A percentile compares a stretch with the other conserved stretches of the same genome.
These are phyloP conservation scores for Euleptes europaea DNA, from an alignment of 2,113 vertebrate genomes.

Conservation along the genomic window DNA sequence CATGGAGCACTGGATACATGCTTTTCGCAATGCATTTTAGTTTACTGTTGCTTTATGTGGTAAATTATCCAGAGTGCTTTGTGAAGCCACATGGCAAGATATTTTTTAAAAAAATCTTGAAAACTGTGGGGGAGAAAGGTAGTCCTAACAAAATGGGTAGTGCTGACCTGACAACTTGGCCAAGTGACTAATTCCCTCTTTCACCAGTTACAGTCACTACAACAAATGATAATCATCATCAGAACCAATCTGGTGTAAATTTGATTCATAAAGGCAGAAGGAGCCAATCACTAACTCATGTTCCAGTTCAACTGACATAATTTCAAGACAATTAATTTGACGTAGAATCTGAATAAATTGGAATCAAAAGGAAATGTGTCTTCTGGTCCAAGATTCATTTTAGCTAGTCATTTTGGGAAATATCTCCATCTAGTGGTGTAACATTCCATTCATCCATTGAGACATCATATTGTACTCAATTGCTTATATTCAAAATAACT, in stretches of 20 bases:
- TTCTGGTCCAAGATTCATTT: background rate
- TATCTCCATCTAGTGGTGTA: constrained; percentile 15
- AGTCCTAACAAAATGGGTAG: too few relatives aligned
- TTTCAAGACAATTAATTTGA: background rate
- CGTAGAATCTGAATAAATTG: background rate
- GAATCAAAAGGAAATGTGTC: background rate
- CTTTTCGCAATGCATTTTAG: too few relatives aligned
- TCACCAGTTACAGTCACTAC: background rate
- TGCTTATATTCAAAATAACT: background rate
- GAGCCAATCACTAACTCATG: background rate
- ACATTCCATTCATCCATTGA: background rate
- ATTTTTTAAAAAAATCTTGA: too few relatives aligned
- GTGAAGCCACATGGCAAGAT: too few relatives aligned
- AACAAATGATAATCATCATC: background rate
- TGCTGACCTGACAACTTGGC: too few relatives aligned
- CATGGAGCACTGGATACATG: too few relatives aligned
- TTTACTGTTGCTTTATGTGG: too few relatives aligned
- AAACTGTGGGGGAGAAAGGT: too few relatives aligned
- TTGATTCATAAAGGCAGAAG: background rate
- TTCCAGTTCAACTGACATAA: background rate
- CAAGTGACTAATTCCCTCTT: background rate
- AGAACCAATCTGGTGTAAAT: too few relatives aligned
- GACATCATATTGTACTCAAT: background rate
- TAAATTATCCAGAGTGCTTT: too few relatives aligned
- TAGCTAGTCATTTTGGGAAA: background rate